A percentile compares a stretch with the other conserved stretches of the same genome.
These are phyloP conservation scores for Andrena hattorfiana DNA, from an alignment of 2,888 invertebrate species.

Conservation along the genomic window DNA sequence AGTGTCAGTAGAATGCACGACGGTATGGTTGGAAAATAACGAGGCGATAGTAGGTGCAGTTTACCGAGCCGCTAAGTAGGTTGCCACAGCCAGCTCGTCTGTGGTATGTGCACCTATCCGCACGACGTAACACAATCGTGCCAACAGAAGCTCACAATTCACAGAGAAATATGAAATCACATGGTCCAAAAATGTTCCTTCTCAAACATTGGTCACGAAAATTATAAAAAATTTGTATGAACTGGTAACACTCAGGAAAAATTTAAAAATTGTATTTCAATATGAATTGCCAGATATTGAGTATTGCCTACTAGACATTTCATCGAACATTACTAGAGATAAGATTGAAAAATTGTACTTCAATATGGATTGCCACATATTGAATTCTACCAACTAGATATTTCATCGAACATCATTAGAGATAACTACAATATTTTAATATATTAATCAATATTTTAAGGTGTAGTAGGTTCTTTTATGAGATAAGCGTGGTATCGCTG, in stretches of 20 bases:
- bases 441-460: too few relatives aligned
- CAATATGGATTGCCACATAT: too few relatives aligned
- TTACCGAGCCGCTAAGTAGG: slow-evolving; percentile 72
- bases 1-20: slow-evolving; percentile 20
- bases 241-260: background rate
- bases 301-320: too few relatives aligned
- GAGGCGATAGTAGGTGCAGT: slow-evolving; percentile 61
- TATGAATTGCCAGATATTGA: too few relatives aligned
- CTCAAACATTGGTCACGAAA: background rate
- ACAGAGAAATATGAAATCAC: slow-evolving; percentile 33
- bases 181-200: background rate
- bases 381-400: too few relatives aligned
- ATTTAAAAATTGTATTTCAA: background rate
- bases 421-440: too few relatives aligned
- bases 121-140: slow-evolving; percentile 25
- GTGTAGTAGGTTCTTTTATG: too few relatives aligned
- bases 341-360: background rate
- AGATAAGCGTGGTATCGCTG: too few relatives aligned
- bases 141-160: slow-evolving; percentile 12
- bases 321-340: too few relatives aligned
- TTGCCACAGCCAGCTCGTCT: slow-evolving; percentile 67
- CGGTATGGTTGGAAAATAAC: slow-evolving; percentile 52
- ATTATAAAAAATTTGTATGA: background rate
- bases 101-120: slow-evolving; percentile 34
- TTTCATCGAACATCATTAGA: too few relatives aligned